Evolutionary conservation across 2,797 vertebrate genomes (phyloP).

Genomic region (Valencia hispanica): DNA sequence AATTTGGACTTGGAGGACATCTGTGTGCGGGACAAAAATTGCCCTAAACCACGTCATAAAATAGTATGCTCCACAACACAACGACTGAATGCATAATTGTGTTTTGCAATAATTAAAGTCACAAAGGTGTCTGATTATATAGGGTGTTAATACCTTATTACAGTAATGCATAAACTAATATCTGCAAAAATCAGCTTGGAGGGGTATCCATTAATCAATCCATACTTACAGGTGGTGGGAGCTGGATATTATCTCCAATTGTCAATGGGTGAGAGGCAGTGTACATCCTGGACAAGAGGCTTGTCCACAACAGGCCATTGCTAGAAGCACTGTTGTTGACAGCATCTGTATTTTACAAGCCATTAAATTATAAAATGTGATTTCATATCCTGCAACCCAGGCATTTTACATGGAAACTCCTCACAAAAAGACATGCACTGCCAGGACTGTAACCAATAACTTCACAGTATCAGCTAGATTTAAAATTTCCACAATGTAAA

Average conservation of each 20-base stretch:
- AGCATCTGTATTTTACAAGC: not conserved
- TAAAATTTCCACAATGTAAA: constrained; percentile 44
- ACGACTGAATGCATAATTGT: not conserved
- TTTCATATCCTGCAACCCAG: not conserved
- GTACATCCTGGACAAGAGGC: not conserved
- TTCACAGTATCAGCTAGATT: constrained; percentile 31
- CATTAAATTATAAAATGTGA: not conserved
- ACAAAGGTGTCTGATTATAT: not conserved
- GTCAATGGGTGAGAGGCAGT: not conserved
- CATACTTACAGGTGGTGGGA: not conserved
- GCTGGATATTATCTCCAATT: not conserved
- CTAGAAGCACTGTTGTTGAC: not conserved
- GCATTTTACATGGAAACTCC: not conserved
- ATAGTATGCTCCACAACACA: not conserved
- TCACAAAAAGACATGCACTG: not conserved
- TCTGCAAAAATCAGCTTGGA: not conserved
- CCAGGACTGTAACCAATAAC: not conserved
- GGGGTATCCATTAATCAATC: not conserved
- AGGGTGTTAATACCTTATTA: not conserved
- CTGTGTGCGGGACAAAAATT: not conserved
- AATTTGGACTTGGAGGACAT: not conserved
- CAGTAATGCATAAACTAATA: no score
- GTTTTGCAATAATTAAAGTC: not conserved
- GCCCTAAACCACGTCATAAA: not conserved
- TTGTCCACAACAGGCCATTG: not conserved